Evolutionary conservation across 2,797 vertebrate genomes (phyloP), one percentile per base, ranked within the genome.

Genomic region (Tokudaia muenninki): DNA sequence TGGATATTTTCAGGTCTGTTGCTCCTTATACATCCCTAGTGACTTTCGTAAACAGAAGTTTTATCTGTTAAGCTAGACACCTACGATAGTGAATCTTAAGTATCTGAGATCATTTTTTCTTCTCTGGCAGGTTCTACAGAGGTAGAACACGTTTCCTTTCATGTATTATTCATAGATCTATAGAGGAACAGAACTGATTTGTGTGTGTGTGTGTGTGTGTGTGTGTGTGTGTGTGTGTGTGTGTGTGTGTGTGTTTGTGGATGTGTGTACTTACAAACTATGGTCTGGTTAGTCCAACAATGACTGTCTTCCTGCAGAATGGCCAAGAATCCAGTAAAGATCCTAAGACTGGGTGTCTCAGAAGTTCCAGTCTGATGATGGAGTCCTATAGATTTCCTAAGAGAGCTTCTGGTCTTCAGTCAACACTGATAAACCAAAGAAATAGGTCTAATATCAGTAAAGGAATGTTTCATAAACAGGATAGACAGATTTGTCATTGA

Each of bases 101-200:
- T 31, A 47, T 93, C 77, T 95, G 34, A 92, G 10, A 55, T 31
- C 0, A 65, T 89, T 94, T 95, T 37, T 63, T 94, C 7, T 91
- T 93, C 70, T 83, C 82, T 87, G 63, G 21, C 24, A n/a, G 61
- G 72, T 91, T 79, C 65, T 74, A 55, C 67, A 91, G 3, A 67
- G 34, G 19, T 77, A 31, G 26, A 67, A 63, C 94, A 89, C 57
- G 22, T 82, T 87, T 91, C 6, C 13, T 29, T 10, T 65, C 17
- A 22, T 86, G 41, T 67, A 86, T 3, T 65, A 65, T 41, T 65
- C 59, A 47, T 24, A 65, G 10, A 47, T 84, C 26, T 84, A 34
- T 63, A 84, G 65, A 61, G 37, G 57, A 63, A 63, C 16, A 65
- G 29, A 84, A 34, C 0, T 12, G 12, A 13, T 41, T 57, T 61